phyloP scores from a whole-genome alignment of 1,140 invertebrate genomes.

The Andricus grossulariae region DNA sequence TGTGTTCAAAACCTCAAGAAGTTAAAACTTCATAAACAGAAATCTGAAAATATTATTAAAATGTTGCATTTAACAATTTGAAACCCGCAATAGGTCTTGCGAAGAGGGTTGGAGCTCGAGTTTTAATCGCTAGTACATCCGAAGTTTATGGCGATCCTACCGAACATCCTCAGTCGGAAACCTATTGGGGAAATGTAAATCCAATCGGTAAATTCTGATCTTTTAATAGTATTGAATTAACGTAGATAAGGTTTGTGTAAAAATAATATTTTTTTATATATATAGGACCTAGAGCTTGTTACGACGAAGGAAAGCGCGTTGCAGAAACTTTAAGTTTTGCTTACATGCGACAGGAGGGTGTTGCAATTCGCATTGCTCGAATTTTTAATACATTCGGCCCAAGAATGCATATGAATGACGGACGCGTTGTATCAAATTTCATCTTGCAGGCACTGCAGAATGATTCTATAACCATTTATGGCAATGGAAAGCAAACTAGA shows the following conservation, averaged over 20 bases:
- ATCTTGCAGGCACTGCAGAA: constrained; percentile 97
- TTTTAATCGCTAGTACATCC: constrained; percentile 98
- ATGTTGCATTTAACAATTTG: neutral
- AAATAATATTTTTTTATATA: constrained; percentile 39
- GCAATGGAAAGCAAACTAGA: constrained; percentile 95
- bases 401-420: constrained; percentile 99
- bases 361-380: constrained; percentile 95
- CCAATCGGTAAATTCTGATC: constrained; percentile 87
- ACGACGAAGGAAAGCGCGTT: constrained; percentile 99
- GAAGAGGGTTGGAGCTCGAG: constrained; percentile 93
- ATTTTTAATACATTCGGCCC: constrained; percentile 99
- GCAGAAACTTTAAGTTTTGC: constrained; percentile 98
- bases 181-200: constrained; percentile 99
- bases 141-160: constrained; percentile 99
- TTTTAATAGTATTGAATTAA: neutral
- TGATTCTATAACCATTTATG: constrained; percentile 97
- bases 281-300: constrained; percentile 94
- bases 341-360: constrained; percentile 97
- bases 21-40: too few relatives aligned
- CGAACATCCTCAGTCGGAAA: constrained; percentile 95
- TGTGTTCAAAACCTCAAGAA: too few relatives aligned
- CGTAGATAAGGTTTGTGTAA: neutral
- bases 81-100: constrained; percentile 83
- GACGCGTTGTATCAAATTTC: constrained; percentile 98
- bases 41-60: constrained; percentile 1